Base-by-base conservation (phyloP, 2,888 invertebrate genomes). In the Gibbula magus region DNA sequence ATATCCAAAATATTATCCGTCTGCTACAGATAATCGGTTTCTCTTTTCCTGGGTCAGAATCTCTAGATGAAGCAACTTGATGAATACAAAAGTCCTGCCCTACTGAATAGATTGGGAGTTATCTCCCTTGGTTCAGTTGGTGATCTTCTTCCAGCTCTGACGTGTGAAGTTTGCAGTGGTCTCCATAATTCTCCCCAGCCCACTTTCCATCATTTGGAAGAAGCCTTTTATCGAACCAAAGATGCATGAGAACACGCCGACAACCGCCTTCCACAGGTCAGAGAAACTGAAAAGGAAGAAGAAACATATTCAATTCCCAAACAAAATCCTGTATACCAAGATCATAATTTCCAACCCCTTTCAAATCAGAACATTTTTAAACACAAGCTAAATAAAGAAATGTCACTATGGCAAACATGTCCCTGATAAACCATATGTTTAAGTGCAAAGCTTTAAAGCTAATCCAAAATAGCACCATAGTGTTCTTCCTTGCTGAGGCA, bases 91-190 rank as follows among this genome's bases (percentile, higher is more conserved):
- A 18, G 25, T 4, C 7, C 29, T 61, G 29, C 25, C 25, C 13
- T 61, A 29, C 25, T 25, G 61, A 29, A 61, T 8, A 61, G 61
- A 16, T 8, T 53, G 53, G 20, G 54, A 61, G 61, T 5, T 5
- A 25, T 76, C 54, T 53, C 22, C 16, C 35, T 39, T 20, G 53
- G 22, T 51, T 53, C 51, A 78, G 29, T 78, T 51, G 54, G 54
- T 70, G 53, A 78, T 51, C 51, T 78, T 78, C 52, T 61, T 66
- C 67, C 67, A 67, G 29, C 32, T 67, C 32, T 66, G 25, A 32
- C 70, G 66, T 18, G 66, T 54, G 22, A 77, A 61, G 61, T 61
- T 51, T 45, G 70, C 77, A 51, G 61, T 45, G 2, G 77, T 29
- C 45, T 67, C 52, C 77, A 39, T 67, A 25, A 20, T 29, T 20